A percentile compares a stretch with the other conserved stretches of the same genome.
These are phyloP conservation scores for Ceyx erithaca DNA, from an alignment of 2,797 vertebrate species.

Conservation along the genomic window DNA sequence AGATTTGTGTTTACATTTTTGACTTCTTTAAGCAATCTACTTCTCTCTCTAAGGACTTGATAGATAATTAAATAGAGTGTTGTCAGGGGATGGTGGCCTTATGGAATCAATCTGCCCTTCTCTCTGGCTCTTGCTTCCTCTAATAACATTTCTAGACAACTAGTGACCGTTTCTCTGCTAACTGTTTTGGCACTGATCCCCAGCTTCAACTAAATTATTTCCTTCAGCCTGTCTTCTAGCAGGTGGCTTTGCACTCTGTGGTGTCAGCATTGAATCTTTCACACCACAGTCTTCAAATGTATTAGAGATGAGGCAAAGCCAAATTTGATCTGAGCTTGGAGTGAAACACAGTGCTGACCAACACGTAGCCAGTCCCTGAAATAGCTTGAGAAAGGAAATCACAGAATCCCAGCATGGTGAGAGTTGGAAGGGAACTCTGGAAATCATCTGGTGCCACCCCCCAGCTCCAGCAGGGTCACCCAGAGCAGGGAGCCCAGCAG, in stretches of 20 bases:
- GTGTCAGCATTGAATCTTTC: neutral
- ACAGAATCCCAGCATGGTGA: neutral
- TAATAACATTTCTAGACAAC: neutral
- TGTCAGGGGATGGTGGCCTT: slow-evolving; percentile 43
- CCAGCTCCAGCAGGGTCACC: no score
- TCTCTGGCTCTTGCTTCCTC: slow-evolving; percentile 18
- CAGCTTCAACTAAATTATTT: neutral
- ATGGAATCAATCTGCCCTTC: slow-evolving; percentile 27
- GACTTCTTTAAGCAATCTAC: slow-evolving; percentile 2
- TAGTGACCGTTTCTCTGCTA: neutral
- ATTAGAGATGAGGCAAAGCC: neutral
- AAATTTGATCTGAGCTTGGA: neutral
- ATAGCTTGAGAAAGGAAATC: neutral
- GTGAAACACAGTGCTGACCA: neutral
- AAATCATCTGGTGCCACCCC: no score
- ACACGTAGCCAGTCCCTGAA: neutral
- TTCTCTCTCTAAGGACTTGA: slow-evolving; percentile 30
- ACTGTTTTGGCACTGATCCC: neutral
- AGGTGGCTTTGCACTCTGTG: neutral
- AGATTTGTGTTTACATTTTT: neutral
- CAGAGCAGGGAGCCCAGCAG: no score
- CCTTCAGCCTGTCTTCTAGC: neutral
- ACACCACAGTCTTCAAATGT: fast-evolving
- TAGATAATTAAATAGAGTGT: slow-evolving; percentile 59
- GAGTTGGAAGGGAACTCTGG: no score